phyloP scores from a whole-genome alignment of 2,797 vertebrate genomes.

The Helarctos malayanus region DNA sequence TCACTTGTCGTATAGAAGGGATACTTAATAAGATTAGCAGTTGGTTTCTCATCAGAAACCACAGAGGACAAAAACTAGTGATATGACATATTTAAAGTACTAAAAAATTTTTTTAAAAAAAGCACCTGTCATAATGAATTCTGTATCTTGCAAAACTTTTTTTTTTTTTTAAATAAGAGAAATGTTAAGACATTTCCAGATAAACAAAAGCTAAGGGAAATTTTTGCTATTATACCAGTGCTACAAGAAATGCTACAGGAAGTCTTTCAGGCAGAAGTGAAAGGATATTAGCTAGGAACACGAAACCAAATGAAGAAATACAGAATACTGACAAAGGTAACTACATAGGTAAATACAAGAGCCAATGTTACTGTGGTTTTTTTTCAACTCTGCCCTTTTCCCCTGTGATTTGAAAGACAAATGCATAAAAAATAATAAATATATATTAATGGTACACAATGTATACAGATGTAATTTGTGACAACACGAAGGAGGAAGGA shows the following conservation, averaged over 20 bases:
- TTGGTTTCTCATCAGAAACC: neutral
- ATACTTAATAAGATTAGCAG: neutral
- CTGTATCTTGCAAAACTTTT: neutral
- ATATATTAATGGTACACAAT: neutral
- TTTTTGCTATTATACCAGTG: neutral
- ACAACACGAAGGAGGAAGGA: neutral
- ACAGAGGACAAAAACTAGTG: neutral
- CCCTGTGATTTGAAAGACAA: neutral
- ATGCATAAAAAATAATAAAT: neutral
- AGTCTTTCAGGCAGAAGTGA: neutral
- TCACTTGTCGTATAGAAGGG: neutral
- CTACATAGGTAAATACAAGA: neutral
- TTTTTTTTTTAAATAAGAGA: neutral
- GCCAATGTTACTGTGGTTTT: neutral
- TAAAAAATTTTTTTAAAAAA: neutral
- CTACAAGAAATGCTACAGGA: neutral
- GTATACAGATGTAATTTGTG: neutral
- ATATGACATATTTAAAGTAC: neutral
- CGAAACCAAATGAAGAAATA: neutral
- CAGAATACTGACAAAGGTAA: neutral
- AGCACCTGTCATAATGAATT: neutral
- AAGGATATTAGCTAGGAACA: neutral
- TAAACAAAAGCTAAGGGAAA: neutral
- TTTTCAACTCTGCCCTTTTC: neutral
- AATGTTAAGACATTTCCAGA: neutral